phyloP scores from a whole-genome alignment of 1,140 invertebrate species.

The Antheraea pernyi region DNA sequence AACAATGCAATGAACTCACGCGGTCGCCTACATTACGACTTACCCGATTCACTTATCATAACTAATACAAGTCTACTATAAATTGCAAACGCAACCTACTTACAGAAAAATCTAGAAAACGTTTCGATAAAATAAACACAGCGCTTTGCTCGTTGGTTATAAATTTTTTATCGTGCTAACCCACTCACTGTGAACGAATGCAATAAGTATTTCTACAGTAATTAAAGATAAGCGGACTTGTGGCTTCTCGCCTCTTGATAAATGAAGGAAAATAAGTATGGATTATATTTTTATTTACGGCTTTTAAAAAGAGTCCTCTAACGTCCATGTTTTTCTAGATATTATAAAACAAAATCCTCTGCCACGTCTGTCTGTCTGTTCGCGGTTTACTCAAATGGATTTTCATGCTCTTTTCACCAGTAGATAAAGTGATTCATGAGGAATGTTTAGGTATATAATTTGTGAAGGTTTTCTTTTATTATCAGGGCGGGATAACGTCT shows the following conservation, averaged over 20 bases:
- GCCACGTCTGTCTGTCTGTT: no score
- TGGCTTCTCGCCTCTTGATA: conserved; percentile 2
- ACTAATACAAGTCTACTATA: conserved; percentile 8
- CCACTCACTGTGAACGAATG: conserved; percentile 34
- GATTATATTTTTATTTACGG: background rate
- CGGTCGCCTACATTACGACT: background rate
- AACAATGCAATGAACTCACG: background rate
- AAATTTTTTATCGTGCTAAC: conserved; percentile 26
- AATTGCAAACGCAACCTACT: conserved; percentile 1
- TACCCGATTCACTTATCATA: background rate
- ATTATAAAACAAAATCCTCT: no score
- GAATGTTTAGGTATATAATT: no score
- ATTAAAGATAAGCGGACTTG: conserved; percentile 17
- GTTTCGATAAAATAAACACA: conserved; percentile 19
- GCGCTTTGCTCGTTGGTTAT: background rate
- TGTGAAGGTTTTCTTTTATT: no score
- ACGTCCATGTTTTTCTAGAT: no score
- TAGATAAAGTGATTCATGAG: no score
- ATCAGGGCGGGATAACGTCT: no score
- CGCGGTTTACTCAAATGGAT: no score
- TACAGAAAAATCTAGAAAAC: conserved; percentile 21
- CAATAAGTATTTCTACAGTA: conserved; percentile 14
- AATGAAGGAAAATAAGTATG: background rate
- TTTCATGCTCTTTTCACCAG: no score
- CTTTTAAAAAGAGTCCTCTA: background rate